These are phyloP conservation scores for Macrocentrus cingulum DNA, from an alignment of 1,140 invertebrate genomes.

Conservation along the genomic window DNA sequence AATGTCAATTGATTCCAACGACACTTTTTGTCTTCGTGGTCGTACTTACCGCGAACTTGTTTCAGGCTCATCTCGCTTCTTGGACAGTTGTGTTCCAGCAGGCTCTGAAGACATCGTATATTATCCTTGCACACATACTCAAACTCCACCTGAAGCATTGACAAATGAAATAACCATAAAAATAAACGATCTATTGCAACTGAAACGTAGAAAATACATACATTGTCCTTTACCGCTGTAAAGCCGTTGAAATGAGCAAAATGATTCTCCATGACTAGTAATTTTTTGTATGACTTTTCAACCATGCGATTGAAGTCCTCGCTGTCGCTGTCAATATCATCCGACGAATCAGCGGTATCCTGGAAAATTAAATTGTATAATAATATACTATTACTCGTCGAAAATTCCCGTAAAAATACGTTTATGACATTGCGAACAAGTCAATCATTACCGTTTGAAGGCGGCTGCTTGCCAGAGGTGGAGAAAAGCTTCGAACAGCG, in stretches of 20 bases:
- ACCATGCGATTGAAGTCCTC: constrained; percentile 65
- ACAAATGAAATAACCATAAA: no score
- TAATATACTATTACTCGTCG: constrained; percentile 16
- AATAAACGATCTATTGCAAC: no score
- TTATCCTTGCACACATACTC: constrained; percentile 75
- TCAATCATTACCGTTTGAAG: constrained; percentile 50
- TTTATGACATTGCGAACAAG: constrained; percentile 19
- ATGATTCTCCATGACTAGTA: constrained; percentile 62
- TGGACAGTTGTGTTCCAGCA: constrained; percentile 57
- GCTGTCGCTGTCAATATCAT: constrained; percentile 53
- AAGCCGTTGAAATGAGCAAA: constrained; percentile 56
- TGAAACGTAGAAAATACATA: constrained; percentile 60
- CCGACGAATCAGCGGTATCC: constrained; percentile 38
- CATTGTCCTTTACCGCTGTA: constrained; percentile 52
- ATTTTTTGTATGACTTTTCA: constrained; percentile 60
- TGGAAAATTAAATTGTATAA: constrained; percentile 28
- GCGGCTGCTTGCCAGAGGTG: constrained; percentile 43
- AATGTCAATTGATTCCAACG: constrained; percentile 13
- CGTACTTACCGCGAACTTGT: constrained; percentile 55
- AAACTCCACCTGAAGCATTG: constrained; percentile 71
- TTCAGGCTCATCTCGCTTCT: constrained; percentile 51
- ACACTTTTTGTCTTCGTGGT: constrained; percentile 24
- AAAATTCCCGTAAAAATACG: not conserved
- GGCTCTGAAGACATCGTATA: constrained; percentile 66
- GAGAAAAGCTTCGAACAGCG: constrained; percentile 53